Evolutionary conservation across 2,888 invertebrate genomes (phyloP).

Genomic region (Strigamia crassipes): DNA sequence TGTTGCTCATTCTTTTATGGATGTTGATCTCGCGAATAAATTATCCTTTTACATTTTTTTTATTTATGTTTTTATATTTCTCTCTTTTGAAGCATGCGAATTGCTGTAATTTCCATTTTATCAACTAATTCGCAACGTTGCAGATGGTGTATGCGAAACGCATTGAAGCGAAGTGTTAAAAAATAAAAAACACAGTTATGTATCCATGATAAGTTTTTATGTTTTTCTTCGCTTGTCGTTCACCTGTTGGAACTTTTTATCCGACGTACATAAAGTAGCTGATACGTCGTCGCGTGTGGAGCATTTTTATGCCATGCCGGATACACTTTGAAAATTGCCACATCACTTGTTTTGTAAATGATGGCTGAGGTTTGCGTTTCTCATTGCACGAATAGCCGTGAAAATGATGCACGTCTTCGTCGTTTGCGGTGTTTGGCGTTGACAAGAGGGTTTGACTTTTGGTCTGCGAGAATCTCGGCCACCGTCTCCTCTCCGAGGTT

Average conservation of each 20-base stretch:
- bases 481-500: background rate
- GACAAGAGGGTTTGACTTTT: background rate
- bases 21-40: slow-evolving; percentile 31
- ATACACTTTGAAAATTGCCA: slow-evolving; percentile 37
- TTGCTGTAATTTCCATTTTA: slow-evolving; percentile 31
- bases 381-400: slow-evolving; percentile 23
- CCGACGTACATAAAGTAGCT: slow-evolving; percentile 32
- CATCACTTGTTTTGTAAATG: slow-evolving; percentile 37
- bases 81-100: background rate
- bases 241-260: slow-evolving; percentile 28
- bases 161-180: background rate
- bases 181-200: slow-evolving; percentile 3
- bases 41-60: background rate
- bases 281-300: slow-evolving; percentile 9
- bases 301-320: slow-evolving; percentile 30
- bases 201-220: slow-evolving; percentile 6
- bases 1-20: slow-evolving; percentile 20
- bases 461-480: background rate
- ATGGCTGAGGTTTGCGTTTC: slow-evolving; percentile 19
- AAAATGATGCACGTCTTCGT: background rate
- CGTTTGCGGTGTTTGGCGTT: slow-evolving; percentile 12
- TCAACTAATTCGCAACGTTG: slow-evolving; percentile 13
- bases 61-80: background rate
- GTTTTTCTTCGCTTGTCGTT: background rate
- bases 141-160: background rate